Evolutionary conservation across 2,888 invertebrate genomes (phyloP), one percentile per base, ranked within the genome.

Genomic region (Lycophotia porphyrea): DNA sequence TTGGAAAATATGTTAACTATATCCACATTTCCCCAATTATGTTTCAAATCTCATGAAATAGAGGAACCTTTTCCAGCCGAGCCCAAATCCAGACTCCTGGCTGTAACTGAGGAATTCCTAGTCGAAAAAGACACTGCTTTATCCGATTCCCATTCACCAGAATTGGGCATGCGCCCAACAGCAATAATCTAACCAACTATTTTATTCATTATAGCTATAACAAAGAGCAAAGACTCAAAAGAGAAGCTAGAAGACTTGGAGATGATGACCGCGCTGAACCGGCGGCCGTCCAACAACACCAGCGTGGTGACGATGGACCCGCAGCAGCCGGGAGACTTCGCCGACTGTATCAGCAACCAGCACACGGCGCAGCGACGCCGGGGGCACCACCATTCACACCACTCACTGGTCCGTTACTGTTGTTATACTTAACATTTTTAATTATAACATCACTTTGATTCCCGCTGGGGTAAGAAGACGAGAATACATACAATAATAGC

Each of bases 311-410:
- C 96, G 2, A 89, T 96, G 88, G 96, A 96, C 72, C 92, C 90
- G 15, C 91, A 92, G 42, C 94, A 92, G 81, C 93, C 94, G 18
- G 95, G 94, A 1, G 97, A 97, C 86, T 97, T 97, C 89, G 95
- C 95, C 1, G 98, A 97, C 91, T 97, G 97, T 87, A 96, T 97
- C 83, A 97, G 95, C 79, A 97, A 96, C 74, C 97, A 97, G 89
- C 97, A 97, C 89, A 94, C 95, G 2, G 96, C 96, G 18, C 97
- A 97, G 82, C 91, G 97, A 68, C 90, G 96, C 78, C 89, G 95
- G 15, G 93, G 93, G 0, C 95, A 94, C 71, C 93, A 95, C 66
- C 92, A 94, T 58, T 95, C 95, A 5, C 93, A 93, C 63, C 91
- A 94, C 76, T 95, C 95, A 34, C 87, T 95, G 93, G 96, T 96